Conservation (phyloP, 2,888 invertebrate genomes). For the Camponotus fellah region DNA sequence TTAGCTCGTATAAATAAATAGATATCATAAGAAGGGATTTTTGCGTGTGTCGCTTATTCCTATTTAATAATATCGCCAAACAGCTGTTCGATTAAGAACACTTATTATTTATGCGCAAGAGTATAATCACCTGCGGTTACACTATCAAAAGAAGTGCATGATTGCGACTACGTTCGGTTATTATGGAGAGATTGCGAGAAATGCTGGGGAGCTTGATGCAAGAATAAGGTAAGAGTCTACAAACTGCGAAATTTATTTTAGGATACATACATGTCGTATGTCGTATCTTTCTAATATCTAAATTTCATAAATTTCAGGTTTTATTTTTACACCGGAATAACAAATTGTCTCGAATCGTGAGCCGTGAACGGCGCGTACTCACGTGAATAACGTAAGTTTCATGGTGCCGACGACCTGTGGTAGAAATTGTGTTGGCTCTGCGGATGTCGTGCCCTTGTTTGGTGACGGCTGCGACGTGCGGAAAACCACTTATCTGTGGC, state of each 20-base stretch:
- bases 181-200: background rate
- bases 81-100: background rate
- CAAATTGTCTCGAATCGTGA: background rate
- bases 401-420: slow-evolving; percentile 67
- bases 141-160: background rate
- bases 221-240: background rate
- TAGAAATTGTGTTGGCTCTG: slow-evolving; percentile 5
- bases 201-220: background rate
- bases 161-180: background rate
- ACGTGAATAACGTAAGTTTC: slow-evolving; percentile 79
- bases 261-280: too few relatives aligned
- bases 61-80: background rate
- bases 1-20: background rate
- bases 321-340: background rate
- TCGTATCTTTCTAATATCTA: background rate
- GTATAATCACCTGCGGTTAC: background rate
- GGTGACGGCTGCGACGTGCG: slow-evolving; percentile 41
- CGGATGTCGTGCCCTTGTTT: slow-evolving; percentile 30
- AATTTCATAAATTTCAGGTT: background rate
- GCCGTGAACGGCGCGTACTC: slow-evolving; percentile 67
- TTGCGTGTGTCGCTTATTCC: background rate
- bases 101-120: background rate
- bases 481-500: slow-evolving; percentile 60
- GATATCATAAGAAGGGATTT: background rate
- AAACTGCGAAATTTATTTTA: background rate